phyloP scores from a whole-genome alignment of 2,888 invertebrate genomes.

The Dicranocentrus wangi region DNA sequence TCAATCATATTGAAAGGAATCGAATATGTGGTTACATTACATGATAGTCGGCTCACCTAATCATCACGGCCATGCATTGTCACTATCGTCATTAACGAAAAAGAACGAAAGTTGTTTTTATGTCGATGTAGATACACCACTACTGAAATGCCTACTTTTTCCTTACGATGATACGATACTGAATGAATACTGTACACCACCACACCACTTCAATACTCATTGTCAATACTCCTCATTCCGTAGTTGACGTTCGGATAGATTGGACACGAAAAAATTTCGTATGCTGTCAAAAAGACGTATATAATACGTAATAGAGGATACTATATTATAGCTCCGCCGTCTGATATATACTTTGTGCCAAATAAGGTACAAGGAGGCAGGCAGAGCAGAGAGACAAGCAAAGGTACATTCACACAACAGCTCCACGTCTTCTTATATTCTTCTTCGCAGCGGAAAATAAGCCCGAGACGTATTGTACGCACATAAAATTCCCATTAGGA shows the following conservation, averaged over 20 bases:
- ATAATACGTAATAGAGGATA: not conserved
- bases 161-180: not conserved
- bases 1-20: too few species aligned
- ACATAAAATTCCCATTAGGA: conserved; percentile 47
- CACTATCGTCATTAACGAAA: not conserved
- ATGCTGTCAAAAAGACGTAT: not conserved
- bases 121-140: not conserved
- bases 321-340: not conserved
- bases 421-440: conserved; percentile 3
- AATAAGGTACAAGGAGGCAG: conserved; percentile 3
- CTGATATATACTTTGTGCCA: not conserved
- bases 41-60: too few species aligned
- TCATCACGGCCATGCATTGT: too few species aligned
- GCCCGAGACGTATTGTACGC: conserved; percentile 8
- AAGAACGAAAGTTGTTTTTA: not conserved
- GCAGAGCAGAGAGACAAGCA: not conserved
- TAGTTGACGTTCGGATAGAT: conserved; percentile 26
- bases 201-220: not conserved
- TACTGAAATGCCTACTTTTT: not conserved
- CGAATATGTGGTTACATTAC: too few species aligned
- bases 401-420: not conserved
- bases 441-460: not conserved
- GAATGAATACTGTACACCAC: too few species aligned
- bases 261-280: not conserved
- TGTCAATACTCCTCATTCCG: conserved; percentile 6